Percentiles rank a stretch among this genome's conserved stretches.
These are phyloP conservation scores for Clarias pachynema DNA, from an alignment of 2,797 vertebrate genomes.

Conservation along the genomic window DNA sequence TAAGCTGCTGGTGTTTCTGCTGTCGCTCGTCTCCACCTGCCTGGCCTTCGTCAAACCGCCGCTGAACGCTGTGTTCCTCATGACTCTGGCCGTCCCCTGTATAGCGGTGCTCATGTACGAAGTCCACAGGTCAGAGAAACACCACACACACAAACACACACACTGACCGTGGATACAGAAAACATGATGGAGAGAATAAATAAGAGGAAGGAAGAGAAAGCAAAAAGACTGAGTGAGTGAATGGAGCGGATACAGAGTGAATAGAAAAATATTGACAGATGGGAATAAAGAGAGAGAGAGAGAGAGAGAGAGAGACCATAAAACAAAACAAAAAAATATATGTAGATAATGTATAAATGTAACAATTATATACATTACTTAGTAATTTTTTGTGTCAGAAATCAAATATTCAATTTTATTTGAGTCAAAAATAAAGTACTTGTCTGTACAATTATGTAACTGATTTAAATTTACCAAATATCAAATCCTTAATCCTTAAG, in stretches of 20 bases:
- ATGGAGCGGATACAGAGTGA: neutral
- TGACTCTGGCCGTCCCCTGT: slow-evolving; percentile 93
- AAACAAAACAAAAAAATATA: neutral
- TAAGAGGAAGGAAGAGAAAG: neutral
- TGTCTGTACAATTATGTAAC: too few relatives aligned
- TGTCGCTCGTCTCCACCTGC: slow-evolving; percentile 89
- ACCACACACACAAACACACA: neutral
- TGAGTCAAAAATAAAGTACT: too few relatives aligned
- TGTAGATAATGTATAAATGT: neutral
- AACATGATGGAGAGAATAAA: neutral
- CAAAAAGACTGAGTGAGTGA: neutral
- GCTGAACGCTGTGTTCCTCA: slow-evolving; percentile 92
- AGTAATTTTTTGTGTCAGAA: too few relatives aligned
- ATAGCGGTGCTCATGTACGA: slow-evolving; percentile 88
- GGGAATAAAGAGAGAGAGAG: neutral
- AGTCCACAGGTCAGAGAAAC: slow-evolving; percentile 85
- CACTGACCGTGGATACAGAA: neutral
- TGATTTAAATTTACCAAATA: too few relatives aligned
- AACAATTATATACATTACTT: too few relatives aligned
- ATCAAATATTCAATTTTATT: too few relatives aligned
- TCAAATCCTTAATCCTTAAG: too few relatives aligned
- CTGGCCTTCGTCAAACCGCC: slow-evolving; percentile 94
- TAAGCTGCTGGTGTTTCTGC: slow-evolving; percentile 88
- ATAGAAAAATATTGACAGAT: neutral
- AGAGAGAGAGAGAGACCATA: neutral